These are phyloP conservation scores for Meles meles DNA, from an alignment of 2,113 vertebrate species.

Conservation along the genomic window DNA sequence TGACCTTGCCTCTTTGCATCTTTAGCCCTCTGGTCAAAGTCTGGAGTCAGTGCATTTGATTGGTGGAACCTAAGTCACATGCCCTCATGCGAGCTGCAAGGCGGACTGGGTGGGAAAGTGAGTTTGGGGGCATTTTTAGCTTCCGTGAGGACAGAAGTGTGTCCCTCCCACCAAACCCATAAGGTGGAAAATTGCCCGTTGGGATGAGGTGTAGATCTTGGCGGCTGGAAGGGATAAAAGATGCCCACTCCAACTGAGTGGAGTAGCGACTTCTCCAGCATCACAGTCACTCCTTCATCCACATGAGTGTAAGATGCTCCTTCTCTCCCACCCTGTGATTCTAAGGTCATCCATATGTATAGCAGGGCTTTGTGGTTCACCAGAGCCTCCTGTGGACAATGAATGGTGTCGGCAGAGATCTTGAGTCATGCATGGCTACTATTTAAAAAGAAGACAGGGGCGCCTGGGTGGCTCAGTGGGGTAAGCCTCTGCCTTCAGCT, in stretches of 20 bases:
- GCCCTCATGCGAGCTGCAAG: neutral
- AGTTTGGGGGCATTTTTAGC: neutral
- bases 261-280: neutral
- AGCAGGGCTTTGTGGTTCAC: neutral
- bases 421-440: neutral
- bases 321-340: neutral
- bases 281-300: neutral
- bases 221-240: neutral
- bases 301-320: neutral
- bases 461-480: too few species aligned
- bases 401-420: constrained; percentile 2
- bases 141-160: neutral
- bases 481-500: too few species aligned
- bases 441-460: constrained; percentile 28
- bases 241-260: neutral
- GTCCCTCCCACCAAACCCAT: neutral
- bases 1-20: neutral
- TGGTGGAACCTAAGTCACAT: neutral
- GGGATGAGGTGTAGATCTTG: neutral
- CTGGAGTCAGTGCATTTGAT: neutral
- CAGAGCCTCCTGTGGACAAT: neutral
- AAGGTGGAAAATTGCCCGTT: neutral
- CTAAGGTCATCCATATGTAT: neutral
- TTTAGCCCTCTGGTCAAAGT: neutral
- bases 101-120: neutral